These are phyloP conservation scores for Sinohyriopsis cumingii DNA, from an alignment of 2,888 invertebrate genomes.

Conservation along the genomic window DNA sequence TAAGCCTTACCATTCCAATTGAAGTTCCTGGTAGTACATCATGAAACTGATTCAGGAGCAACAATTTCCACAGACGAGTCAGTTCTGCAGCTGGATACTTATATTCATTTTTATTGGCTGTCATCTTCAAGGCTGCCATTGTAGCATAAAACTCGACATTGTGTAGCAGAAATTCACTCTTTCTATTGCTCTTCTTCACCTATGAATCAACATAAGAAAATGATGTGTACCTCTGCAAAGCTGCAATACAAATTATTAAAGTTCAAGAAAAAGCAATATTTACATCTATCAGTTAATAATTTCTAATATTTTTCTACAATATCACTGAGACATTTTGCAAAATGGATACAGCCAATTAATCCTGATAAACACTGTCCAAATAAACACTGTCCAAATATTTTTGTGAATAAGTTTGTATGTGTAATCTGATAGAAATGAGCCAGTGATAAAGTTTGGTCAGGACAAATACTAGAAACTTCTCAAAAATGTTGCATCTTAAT, in stretches of 20 bases:
- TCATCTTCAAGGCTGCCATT: conserved; percentile 35
- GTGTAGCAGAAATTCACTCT: conserved; percentile 71
- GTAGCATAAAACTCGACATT: conserved; percentile 70
- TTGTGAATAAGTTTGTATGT: no score
- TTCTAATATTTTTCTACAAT: not conserved
- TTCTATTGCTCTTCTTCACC: conserved; percentile 71
- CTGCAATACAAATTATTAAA: no score
- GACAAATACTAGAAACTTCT: no score
- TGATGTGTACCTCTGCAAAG: not conserved
- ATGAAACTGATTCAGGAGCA: conserved; percentile 75
- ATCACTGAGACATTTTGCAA: no score
- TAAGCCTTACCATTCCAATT: conserved; percentile 65
- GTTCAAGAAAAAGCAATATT: no score
- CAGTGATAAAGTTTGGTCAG: no score
- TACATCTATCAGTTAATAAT: not conserved
- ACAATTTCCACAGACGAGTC: conserved; percentile 71
- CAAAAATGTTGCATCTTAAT: no score
- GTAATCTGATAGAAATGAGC: no score
- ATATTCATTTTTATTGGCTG: conserved; percentile 19
- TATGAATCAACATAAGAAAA: conserved; percentile 26
- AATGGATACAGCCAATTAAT: no score
- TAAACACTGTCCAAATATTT: no score
- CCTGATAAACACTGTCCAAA: no score
- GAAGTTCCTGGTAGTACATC: conserved; percentile 75
- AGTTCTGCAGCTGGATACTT: conserved; percentile 57